Conservation (phyloP, 2,797 vertebrate genomes). For the Channa striata region DNA sequence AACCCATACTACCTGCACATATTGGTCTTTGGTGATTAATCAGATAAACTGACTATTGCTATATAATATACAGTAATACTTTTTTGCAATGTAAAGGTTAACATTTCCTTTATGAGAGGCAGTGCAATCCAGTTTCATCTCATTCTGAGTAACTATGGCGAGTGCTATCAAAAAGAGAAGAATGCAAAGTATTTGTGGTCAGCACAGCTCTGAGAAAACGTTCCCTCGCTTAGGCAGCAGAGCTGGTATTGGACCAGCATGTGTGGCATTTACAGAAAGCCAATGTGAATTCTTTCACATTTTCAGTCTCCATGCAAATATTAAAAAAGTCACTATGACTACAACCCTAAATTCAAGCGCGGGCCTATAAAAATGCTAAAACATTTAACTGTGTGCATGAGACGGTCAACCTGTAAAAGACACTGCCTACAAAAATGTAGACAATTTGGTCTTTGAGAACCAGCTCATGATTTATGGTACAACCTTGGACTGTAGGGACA, state of each 20-base stretch:
- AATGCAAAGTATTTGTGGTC: conserved; percentile 77
- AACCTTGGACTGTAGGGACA: neutral
- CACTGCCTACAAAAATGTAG: too few relatives aligned
- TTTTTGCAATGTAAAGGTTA: conserved; percentile 35
- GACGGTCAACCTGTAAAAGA: too few relatives aligned
- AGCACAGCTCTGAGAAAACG: conserved; percentile 57
- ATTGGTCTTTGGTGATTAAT: neutral
- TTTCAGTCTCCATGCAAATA: conserved; percentile 6
- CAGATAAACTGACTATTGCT: conserved; percentile 2
- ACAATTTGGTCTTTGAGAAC: too few relatives aligned
- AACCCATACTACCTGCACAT: neutral
- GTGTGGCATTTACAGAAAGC: conserved; percentile 62
- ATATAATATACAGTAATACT: neutral
- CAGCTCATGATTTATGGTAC: neutral
- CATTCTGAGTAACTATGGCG: conserved; percentile 61
- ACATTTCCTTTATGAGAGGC: conserved; percentile 36
- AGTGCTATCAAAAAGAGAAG: conserved; percentile 71
- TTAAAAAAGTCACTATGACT: conserved; percentile 1
- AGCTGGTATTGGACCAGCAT: conserved; percentile 40
- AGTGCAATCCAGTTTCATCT: conserved; percentile 48
- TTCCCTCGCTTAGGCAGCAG: conserved; percentile 53
- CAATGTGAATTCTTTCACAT: conserved; percentile 24
- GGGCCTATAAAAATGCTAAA: neutral
- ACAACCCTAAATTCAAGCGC: neutral
- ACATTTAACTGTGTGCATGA: too few relatives aligned